Conservation (phyloP, 2,888 invertebrate genomes). For the Melanostoma mellinum region DNA sequence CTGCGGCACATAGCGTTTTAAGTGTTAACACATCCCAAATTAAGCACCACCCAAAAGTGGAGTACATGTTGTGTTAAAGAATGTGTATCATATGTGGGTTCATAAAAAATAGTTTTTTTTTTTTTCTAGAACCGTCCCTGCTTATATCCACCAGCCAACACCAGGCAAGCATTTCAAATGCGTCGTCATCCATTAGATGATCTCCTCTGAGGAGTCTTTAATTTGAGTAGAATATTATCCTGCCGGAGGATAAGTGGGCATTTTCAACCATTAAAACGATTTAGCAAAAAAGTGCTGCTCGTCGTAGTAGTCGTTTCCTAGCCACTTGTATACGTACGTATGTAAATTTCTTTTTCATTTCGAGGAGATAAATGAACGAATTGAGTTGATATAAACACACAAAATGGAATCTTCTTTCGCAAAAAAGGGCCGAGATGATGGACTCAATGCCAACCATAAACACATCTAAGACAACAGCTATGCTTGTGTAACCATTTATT, state of each 20-base stretch:
- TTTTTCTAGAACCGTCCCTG: neutral
- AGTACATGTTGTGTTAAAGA: too few relatives aligned
- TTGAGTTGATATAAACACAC: slow-evolving; percentile 51
- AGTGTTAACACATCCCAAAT: slow-evolving; percentile 33
- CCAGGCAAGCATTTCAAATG: slow-evolving; percentile 36
- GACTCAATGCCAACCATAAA: slow-evolving; percentile 26
- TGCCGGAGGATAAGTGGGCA: slow-evolving; percentile 67
- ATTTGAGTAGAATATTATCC: slow-evolving; percentile 56
- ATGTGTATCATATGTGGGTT: slow-evolving; percentile 2
- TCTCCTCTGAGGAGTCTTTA: slow-evolving; percentile 34
- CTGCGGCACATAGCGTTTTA: slow-evolving; percentile 36
- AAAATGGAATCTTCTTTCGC: slow-evolving; percentile 43
- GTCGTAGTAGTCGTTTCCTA: neutral
- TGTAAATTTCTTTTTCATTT: slow-evolving; percentile 51
- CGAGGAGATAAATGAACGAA: slow-evolving; percentile 58
- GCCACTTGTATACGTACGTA: neutral
- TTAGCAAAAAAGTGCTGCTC: slow-evolving; percentile 45
- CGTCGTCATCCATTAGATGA: slow-evolving; percentile 59
- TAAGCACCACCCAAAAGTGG: slow-evolving; percentile 15
- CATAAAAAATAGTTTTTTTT: neutral
- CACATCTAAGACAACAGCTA: neutral
- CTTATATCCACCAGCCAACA: slow-evolving; percentile 39
- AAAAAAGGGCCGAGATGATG: neutral
- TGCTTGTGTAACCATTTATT: slow-evolving; percentile 41
- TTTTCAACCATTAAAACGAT: slow-evolving; percentile 63